Base-by-base conservation (phyloP, 2,888 invertebrate species). In the Barypeithes pellucidus region DNA sequence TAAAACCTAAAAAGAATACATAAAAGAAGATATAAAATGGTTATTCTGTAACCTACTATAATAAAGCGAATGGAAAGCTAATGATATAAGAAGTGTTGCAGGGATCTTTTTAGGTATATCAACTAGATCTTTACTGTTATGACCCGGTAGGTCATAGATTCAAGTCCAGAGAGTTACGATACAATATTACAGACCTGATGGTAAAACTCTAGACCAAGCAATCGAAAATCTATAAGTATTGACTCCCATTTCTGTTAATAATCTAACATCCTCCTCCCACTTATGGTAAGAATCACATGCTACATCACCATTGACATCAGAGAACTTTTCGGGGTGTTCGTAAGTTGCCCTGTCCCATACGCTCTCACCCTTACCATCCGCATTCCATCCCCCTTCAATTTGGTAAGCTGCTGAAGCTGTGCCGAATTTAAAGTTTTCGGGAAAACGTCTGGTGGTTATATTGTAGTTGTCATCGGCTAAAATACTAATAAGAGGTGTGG, bases 211-310 rank as follows among this genome's bases (percentile, higher is more conserved):
- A 0, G 91, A 83, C 92, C 93, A 93, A 72, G 91, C 89, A 24
- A 90, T 83, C 0, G 90, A 90, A 80, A 90, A 89, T 16, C 90
- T 85, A 81, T 90, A 90, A 80, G 86, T 87, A 60, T 82, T 76
- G 3, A 88, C 87, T 0, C 90, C 89, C 0, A 91, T 83, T 14
- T 87, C 80, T 59, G 85, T 87, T 69, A 91, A 79, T 59, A 90
- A 81, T 39, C 82, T 79, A 0, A 89, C 90, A 80, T 91, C 91
- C 45, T 90, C 89, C 79, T 88, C 87, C 81, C 90, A 91, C 66
- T 89, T 88, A 80, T 91, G 89, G 81, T 92, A 92, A 18, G 91
- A 91, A 81, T 92, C 91, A 29, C 91, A 90, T 0, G 93, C 91
- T 0, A 91, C 87, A 75, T 93, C 91, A 0, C 89, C 92, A 62